Base-by-base conservation (phyloP, 1,140 invertebrate species). In the Bombus superbus region DNA sequence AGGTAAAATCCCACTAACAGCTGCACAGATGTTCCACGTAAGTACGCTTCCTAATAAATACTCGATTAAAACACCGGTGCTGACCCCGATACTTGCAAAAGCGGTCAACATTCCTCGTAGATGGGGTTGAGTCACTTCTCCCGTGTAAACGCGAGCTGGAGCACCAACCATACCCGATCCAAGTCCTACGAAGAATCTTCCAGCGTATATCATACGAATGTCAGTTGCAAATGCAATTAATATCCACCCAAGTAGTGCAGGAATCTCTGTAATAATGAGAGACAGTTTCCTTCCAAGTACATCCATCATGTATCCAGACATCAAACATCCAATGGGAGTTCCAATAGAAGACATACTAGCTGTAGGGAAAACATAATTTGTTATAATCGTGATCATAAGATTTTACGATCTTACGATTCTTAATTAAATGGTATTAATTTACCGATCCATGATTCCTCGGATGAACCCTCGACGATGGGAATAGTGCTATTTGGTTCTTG, bases 371-470 rank as follows among this genome's bases (percentile, higher is more conserved):
- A 62, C 32, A 40, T 11, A 71, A 71, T 62, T 77, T 64, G 1
- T 83, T 71, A 47, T 40, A 10, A 32, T 32, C 5, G 15, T 35
- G 1, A 57, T 57, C 15, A n/a, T 57, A 11, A 13, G 10, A 53
- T 47, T 15, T 47, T 4, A 44, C 2, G 11, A 4, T 68, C 38
- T 53, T 35, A 69, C 25, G 2, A 8, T 0, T 40, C n/a, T n/a
- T 71, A 47, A 13, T 28, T 53, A 71, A 57, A 59, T 10, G 22
- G 88, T 42, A 22, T 28, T 78, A 28, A n/a, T 95, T 96, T 94
- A 97, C 97, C 97, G 87, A 97, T 97, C 97, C 97, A 97, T 88
- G 97, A 97, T 77, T 96, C 96, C 93, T 97, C 95, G 57, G 94
- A 93, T n/a, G 86, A 89, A 35, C 89, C 90, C 10, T 88, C 75